A percentile compares a stretch with the other conserved stretches of the same genome.
Conservation (phyloP, 1,140 invertebrate species). For the Anastrepha ludens region DNA sequence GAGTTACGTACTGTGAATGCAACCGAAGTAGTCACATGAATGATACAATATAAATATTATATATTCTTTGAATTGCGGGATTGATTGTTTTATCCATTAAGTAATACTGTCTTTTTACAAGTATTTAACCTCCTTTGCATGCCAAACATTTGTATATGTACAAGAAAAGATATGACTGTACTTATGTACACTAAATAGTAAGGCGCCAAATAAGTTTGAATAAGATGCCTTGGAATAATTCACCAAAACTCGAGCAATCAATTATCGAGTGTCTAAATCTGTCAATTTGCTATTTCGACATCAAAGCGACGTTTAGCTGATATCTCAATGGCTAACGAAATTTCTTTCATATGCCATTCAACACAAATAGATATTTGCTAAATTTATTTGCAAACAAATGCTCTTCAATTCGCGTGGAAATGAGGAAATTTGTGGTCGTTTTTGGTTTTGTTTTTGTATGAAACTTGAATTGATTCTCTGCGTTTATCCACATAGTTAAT, state of each 20-base stretch:
- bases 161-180: too few species aligned
- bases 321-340: background rate
- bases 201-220: too few species aligned
- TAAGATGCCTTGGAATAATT: background rate
- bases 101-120: too few species aligned
- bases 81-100: too few species aligned
- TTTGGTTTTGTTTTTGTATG: background rate
- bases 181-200: too few species aligned
- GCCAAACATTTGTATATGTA: too few species aligned
- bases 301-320: background rate
- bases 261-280: conserved; percentile 6
- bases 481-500: background rate
- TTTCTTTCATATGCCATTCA: background rate
- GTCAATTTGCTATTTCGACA: background rate
- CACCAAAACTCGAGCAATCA: background rate
- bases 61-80: too few species aligned
- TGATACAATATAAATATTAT: too few species aligned
- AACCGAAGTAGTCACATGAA: too few species aligned
- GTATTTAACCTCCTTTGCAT: too few species aligned
- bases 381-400: conserved; percentile 16
- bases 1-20: too few species aligned
- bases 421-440: background rate
- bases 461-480: background rate
- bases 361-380: background rate
- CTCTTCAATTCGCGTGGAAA: background rate